A percentile compares a stretch with the other conserved stretches of the same genome.
phyloP scores from a whole-genome alignment of 2,888 invertebrate species.

The Pollenia amentaria region DNA sequence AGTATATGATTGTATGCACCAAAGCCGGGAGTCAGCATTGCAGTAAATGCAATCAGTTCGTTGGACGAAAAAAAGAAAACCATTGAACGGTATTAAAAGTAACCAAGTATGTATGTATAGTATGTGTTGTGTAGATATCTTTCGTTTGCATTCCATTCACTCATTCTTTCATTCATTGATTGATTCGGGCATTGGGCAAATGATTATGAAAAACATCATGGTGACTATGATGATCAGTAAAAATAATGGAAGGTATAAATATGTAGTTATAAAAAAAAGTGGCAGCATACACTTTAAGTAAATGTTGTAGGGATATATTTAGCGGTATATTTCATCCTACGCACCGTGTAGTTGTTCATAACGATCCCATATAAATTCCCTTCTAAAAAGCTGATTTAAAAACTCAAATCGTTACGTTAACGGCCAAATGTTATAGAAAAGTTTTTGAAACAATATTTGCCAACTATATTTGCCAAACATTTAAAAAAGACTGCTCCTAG shows the following conservation, averaged over 20 bases:
- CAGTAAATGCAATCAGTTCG: constrained; percentile 68
- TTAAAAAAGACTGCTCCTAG: no score
- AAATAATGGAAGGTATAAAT: constrained; percentile 48
- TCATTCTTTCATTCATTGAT: constrained; percentile 49
- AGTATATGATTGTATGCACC: constrained; percentile 9
- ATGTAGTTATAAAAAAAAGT: not conserved
- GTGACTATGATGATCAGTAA: constrained; percentile 22
- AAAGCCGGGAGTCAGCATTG: constrained; percentile 49
- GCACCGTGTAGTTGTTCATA: no score
- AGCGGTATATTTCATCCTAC: no score
- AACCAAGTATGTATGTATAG: constrained; percentile 20
- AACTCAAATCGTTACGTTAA: no score
- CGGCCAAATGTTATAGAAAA: no score
- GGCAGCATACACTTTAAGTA: constrained; percentile 33
- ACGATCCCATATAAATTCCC: no score
- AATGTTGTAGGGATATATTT: no score
- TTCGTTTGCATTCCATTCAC: constrained; percentile 32
- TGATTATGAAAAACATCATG: constrained; percentile 69
- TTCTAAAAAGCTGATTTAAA: no score
- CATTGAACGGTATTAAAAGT: constrained; percentile 64
- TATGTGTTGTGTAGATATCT: not conserved
- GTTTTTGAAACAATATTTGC: no score
- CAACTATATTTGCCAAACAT: no score
- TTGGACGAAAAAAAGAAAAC: constrained; percentile 54
- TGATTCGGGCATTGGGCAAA: constrained; percentile 57